These are phyloP conservation scores for Piprites chloris DNA, from an alignment of 2,113 vertebrate genomes.

Conservation along the genomic window DNA sequence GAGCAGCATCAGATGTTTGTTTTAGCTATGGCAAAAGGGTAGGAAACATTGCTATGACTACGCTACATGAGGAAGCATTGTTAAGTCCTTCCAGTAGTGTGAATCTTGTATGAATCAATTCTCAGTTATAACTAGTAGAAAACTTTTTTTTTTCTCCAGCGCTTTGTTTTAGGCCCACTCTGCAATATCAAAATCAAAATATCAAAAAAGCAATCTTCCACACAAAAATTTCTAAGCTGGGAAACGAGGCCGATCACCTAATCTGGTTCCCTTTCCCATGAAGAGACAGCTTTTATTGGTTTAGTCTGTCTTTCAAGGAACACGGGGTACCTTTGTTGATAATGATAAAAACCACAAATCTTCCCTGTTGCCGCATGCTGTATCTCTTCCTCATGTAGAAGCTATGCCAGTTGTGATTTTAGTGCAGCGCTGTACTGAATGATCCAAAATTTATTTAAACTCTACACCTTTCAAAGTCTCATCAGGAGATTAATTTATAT, in stretches of 20 bases:
- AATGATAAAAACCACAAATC: background rate
- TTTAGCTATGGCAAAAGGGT: background rate
- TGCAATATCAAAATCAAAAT: background rate
- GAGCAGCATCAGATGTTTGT: background rate
- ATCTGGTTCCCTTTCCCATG: background rate
- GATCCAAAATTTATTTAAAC: background rate
- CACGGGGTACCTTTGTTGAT: background rate
- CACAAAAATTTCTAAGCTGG: background rate
- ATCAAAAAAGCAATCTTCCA: too few relatives aligned
- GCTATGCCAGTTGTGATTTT: accelerated
- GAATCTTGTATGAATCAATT: background rate
- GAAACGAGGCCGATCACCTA: background rate
- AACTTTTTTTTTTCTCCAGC: background rate
- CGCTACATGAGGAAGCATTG: background rate
- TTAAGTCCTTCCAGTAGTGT: background rate
- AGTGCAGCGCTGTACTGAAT: background rate
- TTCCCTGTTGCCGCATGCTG: background rate
- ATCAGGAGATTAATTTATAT: background rate
- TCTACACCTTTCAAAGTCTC: background rate
- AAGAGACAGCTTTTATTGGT: background rate
- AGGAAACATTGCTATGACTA: background rate
- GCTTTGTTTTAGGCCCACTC: background rate
- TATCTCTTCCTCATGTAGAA: background rate
- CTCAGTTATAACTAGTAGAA: background rate
- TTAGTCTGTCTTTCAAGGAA: background rate